phyloP scores from a whole-genome alignment of 2,113 vertebrate species.

The Podilymbus podiceps region DNA sequence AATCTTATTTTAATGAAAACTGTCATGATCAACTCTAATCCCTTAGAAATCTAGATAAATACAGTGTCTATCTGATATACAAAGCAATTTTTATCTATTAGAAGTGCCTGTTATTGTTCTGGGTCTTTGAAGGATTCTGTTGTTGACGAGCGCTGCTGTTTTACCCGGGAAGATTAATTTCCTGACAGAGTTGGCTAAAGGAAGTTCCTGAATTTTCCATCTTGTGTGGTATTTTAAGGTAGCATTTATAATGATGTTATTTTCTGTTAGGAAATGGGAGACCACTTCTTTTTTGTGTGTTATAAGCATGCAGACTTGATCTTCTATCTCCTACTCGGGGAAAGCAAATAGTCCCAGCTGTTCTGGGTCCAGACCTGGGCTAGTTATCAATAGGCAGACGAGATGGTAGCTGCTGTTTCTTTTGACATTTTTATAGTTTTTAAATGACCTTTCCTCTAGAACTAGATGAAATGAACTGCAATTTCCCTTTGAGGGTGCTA shows the following conservation, averaged over 20 bases:
- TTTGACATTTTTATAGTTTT: background rate
- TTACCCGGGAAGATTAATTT: background rate
- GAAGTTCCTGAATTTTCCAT: constrained; percentile 22
- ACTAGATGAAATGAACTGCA: background rate
- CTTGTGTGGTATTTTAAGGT: background rate
- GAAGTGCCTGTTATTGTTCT: constrained; percentile 30
- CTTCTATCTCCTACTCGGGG: background rate
- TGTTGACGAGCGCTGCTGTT: background rate
- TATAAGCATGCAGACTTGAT: background rate
- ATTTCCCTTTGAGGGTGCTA: background rate
- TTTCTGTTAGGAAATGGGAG: background rate
- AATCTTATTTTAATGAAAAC: constrained; percentile 44
- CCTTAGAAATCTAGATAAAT: constrained; percentile 27
- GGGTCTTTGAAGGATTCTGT: constrained; percentile 14
- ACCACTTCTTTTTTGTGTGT: background rate
- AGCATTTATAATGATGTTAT: background rate
- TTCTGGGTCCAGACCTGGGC: background rate
- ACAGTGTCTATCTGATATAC: background rate
- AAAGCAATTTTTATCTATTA: constrained; percentile 36
- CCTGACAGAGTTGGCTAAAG: background rate
- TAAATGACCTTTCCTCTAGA: constrained; percentile 11
- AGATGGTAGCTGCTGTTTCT: background rate
- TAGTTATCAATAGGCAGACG: background rate
- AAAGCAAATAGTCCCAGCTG: background rate
- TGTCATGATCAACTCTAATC: constrained; percentile 31